These are phyloP conservation scores for Octopus sinensis DNA, from an alignment of 1,140 invertebrate genomes.

Conservation along the genomic window DNA sequence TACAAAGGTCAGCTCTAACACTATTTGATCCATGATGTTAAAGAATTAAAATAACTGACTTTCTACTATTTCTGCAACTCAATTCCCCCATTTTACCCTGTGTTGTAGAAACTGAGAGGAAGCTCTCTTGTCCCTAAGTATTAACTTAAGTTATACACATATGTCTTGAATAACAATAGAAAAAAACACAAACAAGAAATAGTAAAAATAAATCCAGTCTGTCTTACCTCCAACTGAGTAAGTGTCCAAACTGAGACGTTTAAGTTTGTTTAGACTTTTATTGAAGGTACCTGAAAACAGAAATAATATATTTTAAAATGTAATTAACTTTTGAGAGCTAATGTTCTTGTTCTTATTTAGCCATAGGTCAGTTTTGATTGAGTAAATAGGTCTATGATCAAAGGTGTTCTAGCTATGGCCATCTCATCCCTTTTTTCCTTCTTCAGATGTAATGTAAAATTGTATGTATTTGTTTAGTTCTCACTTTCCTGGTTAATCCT, in stretches of 20 bases:
- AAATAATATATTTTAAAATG: conserved; percentile 7
- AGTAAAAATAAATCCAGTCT: too few species aligned
- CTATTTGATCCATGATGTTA: too few species aligned
- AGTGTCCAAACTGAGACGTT: conserved; percentile 29
- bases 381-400: neutral
- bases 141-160: too few species aligned
- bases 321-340: neutral
- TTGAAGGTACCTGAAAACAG: conserved; percentile 19
- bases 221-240: conserved; percentile 29
- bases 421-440: neutral
- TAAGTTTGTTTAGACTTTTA: conserved; percentile 29
- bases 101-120: too few species aligned
- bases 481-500: too few species aligned
- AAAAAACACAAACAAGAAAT: too few species aligned
- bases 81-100: too few species aligned
- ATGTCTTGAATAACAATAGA: too few species aligned
- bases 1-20: too few species aligned
- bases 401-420: neutral
- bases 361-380: neutral
- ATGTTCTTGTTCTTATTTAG: neutral
- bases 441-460: neutral
- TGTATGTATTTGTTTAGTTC: neutral
- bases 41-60: too few species aligned
- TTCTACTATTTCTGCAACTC: too few species aligned
- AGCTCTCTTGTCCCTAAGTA: too few species aligned